Conservation (phyloP, 2,888 invertebrate genomes). For the Nomada hirtipes region DNA sequence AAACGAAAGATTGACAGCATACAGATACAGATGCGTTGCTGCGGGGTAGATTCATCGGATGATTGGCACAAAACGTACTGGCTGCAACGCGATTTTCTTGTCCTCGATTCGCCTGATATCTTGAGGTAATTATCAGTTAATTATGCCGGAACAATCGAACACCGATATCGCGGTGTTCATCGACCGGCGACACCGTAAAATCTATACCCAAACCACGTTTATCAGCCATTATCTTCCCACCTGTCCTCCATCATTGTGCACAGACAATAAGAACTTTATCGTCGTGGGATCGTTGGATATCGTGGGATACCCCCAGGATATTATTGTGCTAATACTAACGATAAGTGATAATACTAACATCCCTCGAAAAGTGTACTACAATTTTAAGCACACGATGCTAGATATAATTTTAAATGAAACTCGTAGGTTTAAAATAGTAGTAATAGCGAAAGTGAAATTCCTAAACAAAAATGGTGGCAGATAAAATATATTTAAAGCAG, state of each 20-base stretch:
- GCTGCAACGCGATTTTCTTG: conserved; percentile 85
- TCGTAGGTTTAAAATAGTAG: no score
- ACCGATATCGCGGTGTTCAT: conserved; percentile 18
- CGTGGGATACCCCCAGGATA: background rate
- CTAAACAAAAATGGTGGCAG: no score
- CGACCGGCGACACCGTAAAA: conserved; percentile 25
- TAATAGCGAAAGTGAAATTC: no score
- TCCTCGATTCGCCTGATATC: conserved; percentile 62
- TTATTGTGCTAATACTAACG: background rate
- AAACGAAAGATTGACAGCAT: conserved; percentile 86
- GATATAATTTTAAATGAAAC: no score
- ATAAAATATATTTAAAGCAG: no score
- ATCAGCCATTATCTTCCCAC: conserved; percentile 30
- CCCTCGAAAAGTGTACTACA: background rate
- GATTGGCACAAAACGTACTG: conserved; percentile 87
- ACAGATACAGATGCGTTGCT: conserved; percentile 86
- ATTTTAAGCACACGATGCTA: background rate
- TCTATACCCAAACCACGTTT: conserved; percentile 29
- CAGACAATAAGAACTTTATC: conserved; percentile 20
- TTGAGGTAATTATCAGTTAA: conserved; percentile 68
- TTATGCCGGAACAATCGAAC: conserved; percentile 45
- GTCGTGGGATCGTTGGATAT: background rate
- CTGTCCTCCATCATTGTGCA: conserved; percentile 6
- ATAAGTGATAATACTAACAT: no score
- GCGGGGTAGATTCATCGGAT: conserved; percentile 85